Evolutionary conservation across 2,888 invertebrate genomes (phyloP).

Genomic region (Ochropleura leucogaster): DNA sequence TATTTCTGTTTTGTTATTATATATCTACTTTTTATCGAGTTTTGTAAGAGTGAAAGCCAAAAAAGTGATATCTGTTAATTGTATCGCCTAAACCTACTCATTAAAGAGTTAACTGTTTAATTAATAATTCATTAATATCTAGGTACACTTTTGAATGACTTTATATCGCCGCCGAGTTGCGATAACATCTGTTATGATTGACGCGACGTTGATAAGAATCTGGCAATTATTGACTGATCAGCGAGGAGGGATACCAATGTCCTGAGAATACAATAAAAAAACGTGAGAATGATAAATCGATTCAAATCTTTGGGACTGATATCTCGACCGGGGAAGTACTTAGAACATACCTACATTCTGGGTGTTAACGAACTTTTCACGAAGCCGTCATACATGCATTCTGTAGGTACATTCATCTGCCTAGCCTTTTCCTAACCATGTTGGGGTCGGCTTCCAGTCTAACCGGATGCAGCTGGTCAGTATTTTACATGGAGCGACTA

Average conservation of each 20-base stretch:
- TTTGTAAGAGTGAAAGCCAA: background rate
- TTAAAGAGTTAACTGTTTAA: constrained; percentile 3
- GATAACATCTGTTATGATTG: constrained; percentile 16
- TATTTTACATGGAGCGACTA: no score
- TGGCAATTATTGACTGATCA: background rate
- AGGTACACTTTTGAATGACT: constrained; percentile 22
- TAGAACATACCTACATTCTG: no score
- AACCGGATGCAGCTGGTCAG: no score
- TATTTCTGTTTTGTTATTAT: no score
- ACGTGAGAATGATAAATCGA: background rate
- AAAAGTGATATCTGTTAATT: background rate
- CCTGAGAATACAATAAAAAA: constrained; percentile 7
- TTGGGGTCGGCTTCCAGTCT: no score
- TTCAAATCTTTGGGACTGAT: background rate
- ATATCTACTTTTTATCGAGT: no score
- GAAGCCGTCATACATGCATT: no score
- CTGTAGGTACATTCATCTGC: no score
- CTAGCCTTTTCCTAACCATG: no score
- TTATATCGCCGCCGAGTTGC: background rate
- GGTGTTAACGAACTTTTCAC: no score
- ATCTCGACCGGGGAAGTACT: constrained; percentile 15
- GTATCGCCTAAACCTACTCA: background rate
- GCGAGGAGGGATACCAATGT: constrained; percentile 10
- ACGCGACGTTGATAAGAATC: constrained; percentile 36
- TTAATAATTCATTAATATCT: constrained; percentile 4